These are phyloP conservation scores for Pollenia griseotomentosa DNA, from an alignment of 2,888 invertebrate species.

Conservation along the genomic window DNA sequence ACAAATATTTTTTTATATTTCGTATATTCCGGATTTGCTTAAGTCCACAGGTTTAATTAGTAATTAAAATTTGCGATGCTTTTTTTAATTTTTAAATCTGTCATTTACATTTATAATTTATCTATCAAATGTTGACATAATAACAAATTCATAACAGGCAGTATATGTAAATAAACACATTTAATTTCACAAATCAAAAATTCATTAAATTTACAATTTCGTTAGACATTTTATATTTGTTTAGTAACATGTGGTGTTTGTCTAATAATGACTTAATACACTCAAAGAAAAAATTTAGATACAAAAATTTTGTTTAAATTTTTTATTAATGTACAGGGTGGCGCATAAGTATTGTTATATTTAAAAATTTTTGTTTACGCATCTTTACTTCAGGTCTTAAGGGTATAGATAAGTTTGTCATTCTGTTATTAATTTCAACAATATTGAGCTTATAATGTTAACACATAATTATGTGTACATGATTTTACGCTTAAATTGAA, in stretches of 20 bases:
- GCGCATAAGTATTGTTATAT: too few species aligned
- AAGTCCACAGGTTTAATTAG: background rate
- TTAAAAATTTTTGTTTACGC: too few species aligned
- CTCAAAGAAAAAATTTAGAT: background rate
- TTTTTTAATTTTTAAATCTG: conserved; percentile 4
- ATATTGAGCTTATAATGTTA: too few species aligned
- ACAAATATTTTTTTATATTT: background rate
- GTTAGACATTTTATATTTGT: conserved; percentile 9
- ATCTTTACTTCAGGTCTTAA: too few species aligned
- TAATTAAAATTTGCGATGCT: background rate
- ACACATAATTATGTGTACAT: too few species aligned
- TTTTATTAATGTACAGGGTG: too few species aligned
- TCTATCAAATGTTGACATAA: conserved; percentile 31
- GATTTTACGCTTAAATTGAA: too few species aligned
- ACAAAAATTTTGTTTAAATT: too few species aligned
- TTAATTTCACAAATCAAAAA: background rate
- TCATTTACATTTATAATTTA: conserved; percentile 37
- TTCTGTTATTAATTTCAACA: too few species aligned
- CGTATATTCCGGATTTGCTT: background rate
- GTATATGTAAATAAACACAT: background rate
- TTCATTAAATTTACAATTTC: conserved; percentile 15
- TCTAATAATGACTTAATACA: background rate
- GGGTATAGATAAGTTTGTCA: too few species aligned
- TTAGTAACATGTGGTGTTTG: conserved; percentile 5
- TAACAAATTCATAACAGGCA: conserved; percentile 21